A percentile compares a stretch with the other conserved stretches of the same genome.
Evolutionary conservation across 2,113 vertebrate genomes (phyloP).

Genomic region (Archilochus colubris): DNA sequence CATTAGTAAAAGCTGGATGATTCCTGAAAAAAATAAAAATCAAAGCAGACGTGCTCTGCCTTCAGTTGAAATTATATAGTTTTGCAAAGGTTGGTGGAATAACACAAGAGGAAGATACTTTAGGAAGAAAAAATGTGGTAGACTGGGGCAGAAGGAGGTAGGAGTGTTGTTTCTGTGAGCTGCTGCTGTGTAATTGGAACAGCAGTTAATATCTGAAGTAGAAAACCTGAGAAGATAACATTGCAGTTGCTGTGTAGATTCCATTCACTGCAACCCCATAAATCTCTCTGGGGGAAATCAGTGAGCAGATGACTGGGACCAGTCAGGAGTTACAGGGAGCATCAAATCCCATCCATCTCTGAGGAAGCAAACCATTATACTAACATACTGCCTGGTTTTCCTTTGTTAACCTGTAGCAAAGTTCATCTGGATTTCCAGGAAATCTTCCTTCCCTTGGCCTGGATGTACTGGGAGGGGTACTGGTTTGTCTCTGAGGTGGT

Average conservation of each 20-base stretch:
- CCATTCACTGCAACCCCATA: neutral
- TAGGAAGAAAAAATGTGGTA: neutral
- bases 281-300: neutral
- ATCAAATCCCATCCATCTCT: rapidly evolving
- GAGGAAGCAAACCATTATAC: neutral
- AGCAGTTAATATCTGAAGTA: neutral
- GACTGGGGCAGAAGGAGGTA: neutral
- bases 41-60: neutral
- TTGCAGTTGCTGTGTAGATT: neutral
- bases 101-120: neutral
- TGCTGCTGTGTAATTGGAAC: neutral
- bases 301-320: neutral
- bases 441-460: neutral
- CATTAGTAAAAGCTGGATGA: neutral
- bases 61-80: neutral
- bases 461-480: neutral
- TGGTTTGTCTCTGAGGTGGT: neutral
- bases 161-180: neutral
- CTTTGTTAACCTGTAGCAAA: neutral
- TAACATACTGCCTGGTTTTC: rapidly evolving
- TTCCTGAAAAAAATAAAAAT: neutral
- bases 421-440: neutral
- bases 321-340: rapidly evolving
- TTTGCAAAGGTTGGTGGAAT: neutral
- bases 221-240: neutral